A percentile compares a stretch with the other conserved stretches of the same genome.
phyloP scores from a whole-genome alignment of 2,113 vertebrate genomes.

The Malurus cyaneus region DNA sequence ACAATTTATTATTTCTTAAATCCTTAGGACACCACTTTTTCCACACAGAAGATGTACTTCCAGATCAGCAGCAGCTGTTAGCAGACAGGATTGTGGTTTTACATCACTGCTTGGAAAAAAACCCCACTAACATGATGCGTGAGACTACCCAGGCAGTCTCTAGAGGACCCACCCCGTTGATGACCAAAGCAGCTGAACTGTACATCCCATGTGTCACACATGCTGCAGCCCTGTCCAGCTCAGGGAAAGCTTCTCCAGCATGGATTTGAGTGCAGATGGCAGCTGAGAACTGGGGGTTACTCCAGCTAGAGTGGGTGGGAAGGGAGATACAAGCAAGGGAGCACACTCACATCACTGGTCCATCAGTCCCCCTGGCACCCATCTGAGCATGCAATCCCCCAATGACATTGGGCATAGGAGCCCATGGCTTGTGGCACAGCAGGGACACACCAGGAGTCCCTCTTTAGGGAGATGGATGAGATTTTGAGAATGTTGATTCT shows the following conservation, averaged over 20 bases:
- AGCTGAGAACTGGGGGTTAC: fast-evolving
- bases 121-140: background rate
- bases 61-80: background rate
- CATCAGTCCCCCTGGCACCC: background rate
- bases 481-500: background rate
- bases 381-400: too few species aligned
- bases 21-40: background rate
- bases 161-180: fast-evolving
- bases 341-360: background rate
- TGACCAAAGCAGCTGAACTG: background rate
- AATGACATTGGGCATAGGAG: fast-evolving
- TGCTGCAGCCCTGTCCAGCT: background rate
- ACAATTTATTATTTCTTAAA: background rate
- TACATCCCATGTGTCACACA: background rate
- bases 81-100: background rate
- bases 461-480: background rate
- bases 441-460: too few species aligned
- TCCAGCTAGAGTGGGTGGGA: background rate
- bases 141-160: background rate
- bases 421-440: background rate
- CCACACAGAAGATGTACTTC: background rate
- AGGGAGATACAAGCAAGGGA: background rate
- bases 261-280: background rate
- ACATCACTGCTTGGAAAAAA: background rate
- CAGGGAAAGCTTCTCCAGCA: background rate